phyloP scores from a whole-genome alignment of 2,797 vertebrate species.

The Tragopan temminckii region DNA sequence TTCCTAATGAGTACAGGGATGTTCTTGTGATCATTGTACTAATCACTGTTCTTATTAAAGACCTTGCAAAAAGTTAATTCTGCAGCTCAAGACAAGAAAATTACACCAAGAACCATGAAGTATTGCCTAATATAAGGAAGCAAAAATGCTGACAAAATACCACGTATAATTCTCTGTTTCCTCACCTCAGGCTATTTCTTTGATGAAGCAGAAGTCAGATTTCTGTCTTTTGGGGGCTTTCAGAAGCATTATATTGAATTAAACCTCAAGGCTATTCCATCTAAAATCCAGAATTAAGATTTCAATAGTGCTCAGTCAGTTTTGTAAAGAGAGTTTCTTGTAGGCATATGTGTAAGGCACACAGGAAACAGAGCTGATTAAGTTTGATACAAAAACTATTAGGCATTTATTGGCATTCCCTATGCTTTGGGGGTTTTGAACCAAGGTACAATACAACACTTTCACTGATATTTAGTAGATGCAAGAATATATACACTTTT shows the following conservation, averaged over 20 bases:
- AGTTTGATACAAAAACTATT: background rate
- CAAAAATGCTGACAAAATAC: background rate
- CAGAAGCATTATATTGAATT: background rate
- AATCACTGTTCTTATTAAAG: background rate
- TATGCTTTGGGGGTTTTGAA: background rate
- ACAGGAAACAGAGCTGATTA: background rate
- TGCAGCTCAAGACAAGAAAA: background rate
- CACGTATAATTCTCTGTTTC: background rate
- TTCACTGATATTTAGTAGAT: background rate
- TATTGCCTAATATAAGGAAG: background rate
- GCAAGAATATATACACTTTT: background rate
- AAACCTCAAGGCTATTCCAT: background rate
- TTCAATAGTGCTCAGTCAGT: background rate
- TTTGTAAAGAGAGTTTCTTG: background rate
- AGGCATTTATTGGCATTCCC: background rate
- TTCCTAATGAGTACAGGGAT: background rate
- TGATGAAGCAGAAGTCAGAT: background rate
- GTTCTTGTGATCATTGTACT: background rate
- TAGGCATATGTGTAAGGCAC: background rate
- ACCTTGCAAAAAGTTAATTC: background rate
- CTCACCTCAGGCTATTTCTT: background rate
- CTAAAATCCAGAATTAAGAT: conserved; percentile 6
- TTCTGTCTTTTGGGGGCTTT: background rate
- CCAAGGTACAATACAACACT: background rate
- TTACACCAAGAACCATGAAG: background rate